Conservation (phyloP, 2,113 vertebrate species). For the Colossoma macropomum region DNA sequence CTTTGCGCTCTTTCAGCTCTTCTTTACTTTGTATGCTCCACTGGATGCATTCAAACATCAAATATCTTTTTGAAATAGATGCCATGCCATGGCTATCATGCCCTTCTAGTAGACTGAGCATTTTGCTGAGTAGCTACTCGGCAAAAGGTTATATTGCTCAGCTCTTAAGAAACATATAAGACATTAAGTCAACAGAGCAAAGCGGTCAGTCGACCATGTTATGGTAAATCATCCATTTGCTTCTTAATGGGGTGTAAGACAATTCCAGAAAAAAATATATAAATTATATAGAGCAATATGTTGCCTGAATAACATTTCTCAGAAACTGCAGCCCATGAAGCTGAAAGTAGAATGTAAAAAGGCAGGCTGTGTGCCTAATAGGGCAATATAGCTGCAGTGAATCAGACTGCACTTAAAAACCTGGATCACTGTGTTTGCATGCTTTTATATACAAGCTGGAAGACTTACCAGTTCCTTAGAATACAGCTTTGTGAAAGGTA, state of each 20-base stretch:
- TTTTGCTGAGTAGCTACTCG: conserved; percentile 14
- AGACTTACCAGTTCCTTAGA: conserved; percentile 62
- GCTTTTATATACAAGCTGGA: conserved; percentile 25
- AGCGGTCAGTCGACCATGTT: conserved; percentile 29
- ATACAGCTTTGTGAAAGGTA: conserved; percentile 40
- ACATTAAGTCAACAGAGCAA: conserved; percentile 42
- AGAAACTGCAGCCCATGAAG: neutral
- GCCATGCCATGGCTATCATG: conserved; percentile 32
- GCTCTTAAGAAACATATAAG: conserved; percentile 38
- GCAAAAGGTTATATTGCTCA: conserved; percentile 34
- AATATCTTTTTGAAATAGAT: neutral
- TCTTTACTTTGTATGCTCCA: neutral
- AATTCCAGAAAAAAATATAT: conserved; percentile 15
- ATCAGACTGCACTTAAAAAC: conserved; percentile 64
- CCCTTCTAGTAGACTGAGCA: conserved; percentile 32
- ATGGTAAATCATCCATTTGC: conserved; percentile 43
- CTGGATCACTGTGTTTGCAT: conserved; percentile 58
- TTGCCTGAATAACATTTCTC: neutral
- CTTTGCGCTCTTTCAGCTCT: conserved; percentile 13
- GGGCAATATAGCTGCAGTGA: conserved; percentile 5
- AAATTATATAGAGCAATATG: neutral
- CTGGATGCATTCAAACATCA: neutral
- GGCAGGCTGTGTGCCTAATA: conserved; percentile 33
- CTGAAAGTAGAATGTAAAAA: conserved; percentile 3
- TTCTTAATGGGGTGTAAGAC: conserved; percentile 20